Evolutionary conservation across 2,797 vertebrate genomes (phyloP).

Genomic region (Hylomyscus alleni): DNA sequence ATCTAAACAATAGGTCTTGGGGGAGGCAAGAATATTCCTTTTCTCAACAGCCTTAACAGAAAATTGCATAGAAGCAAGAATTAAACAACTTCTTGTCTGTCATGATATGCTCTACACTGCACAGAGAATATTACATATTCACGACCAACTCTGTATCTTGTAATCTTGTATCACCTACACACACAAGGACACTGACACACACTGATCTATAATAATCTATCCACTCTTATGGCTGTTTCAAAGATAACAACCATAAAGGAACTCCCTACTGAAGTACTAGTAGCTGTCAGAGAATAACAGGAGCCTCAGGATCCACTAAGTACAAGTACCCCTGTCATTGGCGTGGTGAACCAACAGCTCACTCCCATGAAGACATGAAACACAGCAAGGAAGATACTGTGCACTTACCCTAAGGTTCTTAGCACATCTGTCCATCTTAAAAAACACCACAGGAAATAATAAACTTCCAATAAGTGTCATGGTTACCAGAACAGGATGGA

Average conservation of each 20-base stretch:
- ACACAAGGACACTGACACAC: background rate
- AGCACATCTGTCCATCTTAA: background rate
- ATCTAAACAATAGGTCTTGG: constrained; percentile 56
- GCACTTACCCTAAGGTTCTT: constrained; percentile 15
- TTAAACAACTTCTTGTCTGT: constrained; percentile 43
- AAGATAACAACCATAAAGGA: background rate
- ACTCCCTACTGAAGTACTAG: background rate
- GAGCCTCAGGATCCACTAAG: constrained; percentile 19
- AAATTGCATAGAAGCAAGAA: constrained; percentile 59
- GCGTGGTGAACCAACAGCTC: background rate
- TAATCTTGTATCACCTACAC: background rate
- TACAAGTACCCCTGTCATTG: background rate
- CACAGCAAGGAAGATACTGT: background rate
- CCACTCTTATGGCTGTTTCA: background rate
- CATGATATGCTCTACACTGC: background rate
- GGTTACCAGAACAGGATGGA: constrained; percentile 47
- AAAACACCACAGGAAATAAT: constrained; percentile 24
- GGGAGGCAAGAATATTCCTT: background rate
- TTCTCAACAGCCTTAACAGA: constrained; percentile 58
- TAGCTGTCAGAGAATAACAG: constrained; percentile 2
- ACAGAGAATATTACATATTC: constrained; percentile 18
- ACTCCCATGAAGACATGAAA: constrained; percentile 12
- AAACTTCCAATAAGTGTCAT: constrained; percentile 51
- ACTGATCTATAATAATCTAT: background rate
- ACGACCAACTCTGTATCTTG: background rate